Evolutionary conservation across 2,113 vertebrate genomes (phyloP).

Genomic region (Orycteropus afer): DNA sequence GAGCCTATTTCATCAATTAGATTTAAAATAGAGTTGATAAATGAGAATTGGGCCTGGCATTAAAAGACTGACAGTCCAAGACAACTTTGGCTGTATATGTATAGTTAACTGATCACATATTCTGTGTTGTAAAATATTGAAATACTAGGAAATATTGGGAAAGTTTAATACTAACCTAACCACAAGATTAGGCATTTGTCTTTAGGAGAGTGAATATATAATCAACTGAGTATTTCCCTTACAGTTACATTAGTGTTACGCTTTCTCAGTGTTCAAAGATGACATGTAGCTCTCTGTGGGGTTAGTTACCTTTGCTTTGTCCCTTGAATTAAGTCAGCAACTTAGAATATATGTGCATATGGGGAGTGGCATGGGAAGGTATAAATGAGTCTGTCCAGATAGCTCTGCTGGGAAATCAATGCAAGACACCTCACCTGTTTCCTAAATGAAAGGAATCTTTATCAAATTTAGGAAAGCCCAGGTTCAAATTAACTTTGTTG

Average conservation of each 20-base stretch:
- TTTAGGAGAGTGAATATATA: background rate
- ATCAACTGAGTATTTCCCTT: background rate
- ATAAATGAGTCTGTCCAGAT: background rate
- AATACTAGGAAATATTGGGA: background rate
- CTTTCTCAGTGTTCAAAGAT: background rate
- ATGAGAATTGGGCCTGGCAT: background rate
- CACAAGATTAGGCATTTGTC: background rate
- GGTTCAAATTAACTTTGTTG: background rate
- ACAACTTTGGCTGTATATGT: background rate
- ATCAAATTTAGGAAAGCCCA: background rate
- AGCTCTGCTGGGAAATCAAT: background rate
- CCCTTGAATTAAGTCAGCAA: background rate
- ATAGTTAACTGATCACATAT: background rate
- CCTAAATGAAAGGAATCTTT: background rate
- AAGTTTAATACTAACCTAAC: background rate
- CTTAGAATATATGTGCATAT: background rate
- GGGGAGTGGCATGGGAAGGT: background rate
- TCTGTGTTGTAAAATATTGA: background rate
- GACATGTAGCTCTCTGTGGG: background rate
- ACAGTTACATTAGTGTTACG: background rate
- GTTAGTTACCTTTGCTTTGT: background rate
- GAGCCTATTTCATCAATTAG: background rate
- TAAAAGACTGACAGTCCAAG: background rate
- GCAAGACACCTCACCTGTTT: background rate
- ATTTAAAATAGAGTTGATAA: conserved; percentile 30